Percentiles rank a stretch among this genome's conserved stretches.
Evolutionary conservation across 2,888 invertebrate genomes (phyloP).

Genomic region (Parochlus steinenii): DNA sequence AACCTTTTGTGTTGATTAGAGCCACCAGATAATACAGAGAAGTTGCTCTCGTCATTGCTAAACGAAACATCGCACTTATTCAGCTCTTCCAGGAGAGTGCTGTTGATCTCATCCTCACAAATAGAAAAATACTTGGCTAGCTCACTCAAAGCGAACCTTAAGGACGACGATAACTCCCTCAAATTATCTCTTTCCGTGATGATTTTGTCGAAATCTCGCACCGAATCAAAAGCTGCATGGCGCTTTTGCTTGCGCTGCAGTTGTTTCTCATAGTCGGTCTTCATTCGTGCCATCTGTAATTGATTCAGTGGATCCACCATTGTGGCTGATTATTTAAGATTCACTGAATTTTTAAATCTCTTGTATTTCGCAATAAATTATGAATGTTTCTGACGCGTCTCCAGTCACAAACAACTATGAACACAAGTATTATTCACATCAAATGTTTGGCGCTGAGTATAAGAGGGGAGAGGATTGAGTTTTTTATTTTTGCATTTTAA

Average conservation of each 20-base stretch:
- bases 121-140: slow-evolving; percentile 54
- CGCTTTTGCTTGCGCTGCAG: slow-evolving; percentile 28
- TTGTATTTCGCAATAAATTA: no score
- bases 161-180: slow-evolving; percentile 43
- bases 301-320: no score
- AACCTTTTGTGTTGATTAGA: slow-evolving; percentile 15
- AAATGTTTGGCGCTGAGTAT: no score
- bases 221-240: slow-evolving; percentile 27
- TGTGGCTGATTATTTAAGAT: no score
- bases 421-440: no score
- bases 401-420: no score
- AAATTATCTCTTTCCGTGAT: slow-evolving; percentile 37
- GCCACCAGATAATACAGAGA: slow-evolving; percentile 20
- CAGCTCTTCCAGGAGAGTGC: slow-evolving; percentile 46
- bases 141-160: slow-evolving; percentile 49
- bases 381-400: no score
- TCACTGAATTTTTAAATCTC: no score
- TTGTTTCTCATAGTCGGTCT: slow-evolving; percentile 28
- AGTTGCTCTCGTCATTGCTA: slow-evolving; percentile 19
- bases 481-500: no score
- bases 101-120: slow-evolving; percentile 65
- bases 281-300: slow-evolving; percentile 28
- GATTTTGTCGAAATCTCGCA: slow-evolving; percentile 26
- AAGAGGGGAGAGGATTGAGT: no score
- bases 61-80: slow-evolving; percentile 16